Base-by-base conservation (phyloP, 1,140 invertebrate genomes). In the Anastatus disparis region DNA sequence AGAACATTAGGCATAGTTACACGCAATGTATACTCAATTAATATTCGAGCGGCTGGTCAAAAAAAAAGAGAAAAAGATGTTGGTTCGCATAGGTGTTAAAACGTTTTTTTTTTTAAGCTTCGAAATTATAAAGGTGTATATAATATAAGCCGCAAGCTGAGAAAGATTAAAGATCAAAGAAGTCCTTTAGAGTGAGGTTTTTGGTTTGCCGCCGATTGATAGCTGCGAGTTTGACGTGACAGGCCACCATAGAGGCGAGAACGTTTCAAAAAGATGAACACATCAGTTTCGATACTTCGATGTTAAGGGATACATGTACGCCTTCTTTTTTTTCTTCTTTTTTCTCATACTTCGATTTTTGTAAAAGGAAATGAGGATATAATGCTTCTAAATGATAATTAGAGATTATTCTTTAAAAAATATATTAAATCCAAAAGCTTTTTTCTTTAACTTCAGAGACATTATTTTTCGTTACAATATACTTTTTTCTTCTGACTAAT, bases 101-200 rank as follows among this genome's bases (percentile, higher is more conserved):
- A 27, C 38, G 38, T 61, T 46, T 4, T 15, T n/a, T 27, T 31
- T 13, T 24, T 9, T 24, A 27, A 24, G 6, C 35, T 12, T 6
- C 35, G 35, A 12, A 6, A 6, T 12, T 12, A 7, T 38, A 6
- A 12, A 12, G 35, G 35, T 44, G 40, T 44, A n/a, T 44, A 10
- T n/a, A 44, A n/a, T 15, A 15, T 10, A 15, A 44, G 40, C 40
- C 40, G 15, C 40, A 42, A 13, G 15, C 31, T 9, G 10, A 46
- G 15, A 61, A 50, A 63, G 61, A 63, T 63, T 35, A 48, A 63
- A 63, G 61, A 63, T 63, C 61, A 63, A 63, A 63, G 44, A 26
- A 35, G 44, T 31, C 29, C 22, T n/a, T 61, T 12, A 3, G n/a
- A n/a, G n/a, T n/a, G n/a, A n/a, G n/a, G n/a, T 27, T 26, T 9